phyloP scores from a whole-genome alignment of 2,113 vertebrate genomes.

The Etheostoma cragini region DNA sequence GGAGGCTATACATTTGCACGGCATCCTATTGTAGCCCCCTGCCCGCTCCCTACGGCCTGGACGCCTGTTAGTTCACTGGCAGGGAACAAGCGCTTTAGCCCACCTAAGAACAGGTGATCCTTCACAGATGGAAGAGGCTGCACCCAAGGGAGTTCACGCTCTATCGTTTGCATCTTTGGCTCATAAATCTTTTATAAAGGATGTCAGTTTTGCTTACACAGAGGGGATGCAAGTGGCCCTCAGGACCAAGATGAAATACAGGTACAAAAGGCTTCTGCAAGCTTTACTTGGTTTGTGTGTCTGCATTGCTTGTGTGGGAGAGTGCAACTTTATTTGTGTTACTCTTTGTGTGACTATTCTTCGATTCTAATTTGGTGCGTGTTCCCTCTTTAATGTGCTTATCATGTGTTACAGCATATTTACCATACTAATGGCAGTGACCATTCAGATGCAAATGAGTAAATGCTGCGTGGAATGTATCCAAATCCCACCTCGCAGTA shows the following conservation, averaged over 20 bases:
- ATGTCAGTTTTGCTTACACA: slow-evolving; percentile 89
- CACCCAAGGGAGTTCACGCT: slow-evolving; percentile 81
- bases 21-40: slow-evolving; percentile 29
- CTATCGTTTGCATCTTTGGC: slow-evolving; percentile 86
- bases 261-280: slow-evolving; percentile 80
- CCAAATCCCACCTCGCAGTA: slow-evolving; percentile 55
- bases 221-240: slow-evolving; percentile 80
- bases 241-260: slow-evolving; percentile 76
- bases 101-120: slow-evolving; percentile 84
- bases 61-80: slow-evolving; percentile 71
- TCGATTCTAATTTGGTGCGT: slow-evolving; percentile 51
- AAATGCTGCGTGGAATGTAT: slow-evolving; percentile 58
- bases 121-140: slow-evolving; percentile 84
- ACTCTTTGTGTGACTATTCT: slow-evolving; percentile 48
- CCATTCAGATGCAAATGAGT: slow-evolving; percentile 77
- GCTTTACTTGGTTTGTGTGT: slow-evolving; percentile 58
- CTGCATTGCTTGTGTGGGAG: slow-evolving; percentile 47
- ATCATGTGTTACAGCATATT: slow-evolving; percentile 72
- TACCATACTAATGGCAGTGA: slow-evolving; percentile 65
- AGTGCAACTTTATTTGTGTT: slow-evolving; percentile 57
- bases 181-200: slow-evolving; percentile 89
- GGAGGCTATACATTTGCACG: slow-evolving; percentile 23
- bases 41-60: slow-evolving; percentile 45
- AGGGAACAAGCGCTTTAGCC: slow-evolving; percentile 78
- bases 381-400: slow-evolving; percentile 61